Percentiles rank a stretch among this genome's conserved stretches.
Evolutionary conservation across 2,113 vertebrate species (phyloP).

Genomic region (Silurus glanis): DNA sequence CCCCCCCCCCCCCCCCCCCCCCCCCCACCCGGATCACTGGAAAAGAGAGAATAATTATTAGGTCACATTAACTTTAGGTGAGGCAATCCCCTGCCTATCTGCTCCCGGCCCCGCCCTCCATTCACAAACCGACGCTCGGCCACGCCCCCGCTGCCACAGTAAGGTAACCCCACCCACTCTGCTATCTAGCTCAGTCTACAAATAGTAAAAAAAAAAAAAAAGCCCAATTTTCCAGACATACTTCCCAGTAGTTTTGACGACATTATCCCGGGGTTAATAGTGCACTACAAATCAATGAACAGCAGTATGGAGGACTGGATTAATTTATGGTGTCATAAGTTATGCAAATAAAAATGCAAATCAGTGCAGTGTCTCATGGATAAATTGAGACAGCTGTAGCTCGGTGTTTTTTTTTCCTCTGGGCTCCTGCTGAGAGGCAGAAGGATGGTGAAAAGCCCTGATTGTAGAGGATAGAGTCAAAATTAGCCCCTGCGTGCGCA

Average conservation of each 20-base stretch:
- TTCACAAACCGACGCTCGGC: too few relatives aligned
- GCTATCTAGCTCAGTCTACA: too few relatives aligned
- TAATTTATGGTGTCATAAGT: background rate
- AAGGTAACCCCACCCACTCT: background rate
- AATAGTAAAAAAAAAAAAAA: background rate
- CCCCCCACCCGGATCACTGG: too few relatives aligned
- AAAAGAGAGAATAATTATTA: too few relatives aligned
- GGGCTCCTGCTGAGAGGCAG: slow-evolving; percentile 26
- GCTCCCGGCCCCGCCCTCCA: too few relatives aligned
- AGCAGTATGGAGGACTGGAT: background rate
- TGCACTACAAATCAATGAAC: background rate
- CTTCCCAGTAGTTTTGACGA: background rate
- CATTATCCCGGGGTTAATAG: too few relatives aligned
- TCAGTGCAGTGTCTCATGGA: background rate
- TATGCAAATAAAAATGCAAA: slow-evolving; percentile 1
- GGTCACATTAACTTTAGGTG: too few relatives aligned
- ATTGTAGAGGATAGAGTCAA: slow-evolving; percentile 43
- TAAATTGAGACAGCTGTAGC: slow-evolving; percentile 1
- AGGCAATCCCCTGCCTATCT: too few relatives aligned
- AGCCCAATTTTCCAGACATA: background rate
- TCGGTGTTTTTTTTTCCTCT: slow-evolving; percentile 11
- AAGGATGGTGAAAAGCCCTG: slow-evolving; percentile 35
- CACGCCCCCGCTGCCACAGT: too few relatives aligned
- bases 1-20: too few relatives aligned
- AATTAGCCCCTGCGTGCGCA: slow-evolving; percentile 47